These are phyloP conservation scores for Serilophus lunatus DNA, from an alignment of 2,113 vertebrate species.

Conservation along the genomic window DNA sequence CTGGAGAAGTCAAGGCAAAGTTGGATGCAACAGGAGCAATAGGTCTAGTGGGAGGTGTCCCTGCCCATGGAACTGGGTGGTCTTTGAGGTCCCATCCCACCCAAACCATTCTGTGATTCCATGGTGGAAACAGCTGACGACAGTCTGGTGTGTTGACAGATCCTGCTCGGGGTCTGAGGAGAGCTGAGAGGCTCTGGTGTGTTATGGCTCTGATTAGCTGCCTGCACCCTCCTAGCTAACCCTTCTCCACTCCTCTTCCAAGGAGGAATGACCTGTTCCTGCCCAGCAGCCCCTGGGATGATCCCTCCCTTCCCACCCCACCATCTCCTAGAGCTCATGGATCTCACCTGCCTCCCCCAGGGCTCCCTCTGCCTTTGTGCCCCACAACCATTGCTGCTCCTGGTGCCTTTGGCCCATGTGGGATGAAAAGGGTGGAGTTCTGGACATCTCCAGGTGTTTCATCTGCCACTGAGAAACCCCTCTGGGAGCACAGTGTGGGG, in stretches of 20 bases:
- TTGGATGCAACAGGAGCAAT: background rate
- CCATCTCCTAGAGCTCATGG: background rate
- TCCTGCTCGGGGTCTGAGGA: background rate
- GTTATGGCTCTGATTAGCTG: background rate
- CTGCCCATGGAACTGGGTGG: background rate
- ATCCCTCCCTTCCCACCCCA: background rate
- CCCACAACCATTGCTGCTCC: fast-evolving
- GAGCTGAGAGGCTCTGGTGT: background rate
- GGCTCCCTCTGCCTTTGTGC: background rate
- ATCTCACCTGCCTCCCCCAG: background rate
- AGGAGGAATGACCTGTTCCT: background rate
- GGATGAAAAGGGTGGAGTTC: background rate
- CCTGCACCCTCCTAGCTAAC: no score
- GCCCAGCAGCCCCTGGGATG: background rate
- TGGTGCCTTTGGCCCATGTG: fast-evolving
- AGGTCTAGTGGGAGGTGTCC: background rate
- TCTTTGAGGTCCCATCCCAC: background rate
- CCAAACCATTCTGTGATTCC: background rate
- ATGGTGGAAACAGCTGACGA: background rate
- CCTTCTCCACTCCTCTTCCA: background rate
- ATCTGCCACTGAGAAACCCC: background rate
- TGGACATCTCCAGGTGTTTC: background rate
- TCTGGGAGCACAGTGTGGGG: background rate
- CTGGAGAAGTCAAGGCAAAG: background rate
- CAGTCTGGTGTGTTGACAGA: background rate